Conservation (phyloP, 1,140 invertebrate genomes). For the Brachionus paranguensis region DNA sequence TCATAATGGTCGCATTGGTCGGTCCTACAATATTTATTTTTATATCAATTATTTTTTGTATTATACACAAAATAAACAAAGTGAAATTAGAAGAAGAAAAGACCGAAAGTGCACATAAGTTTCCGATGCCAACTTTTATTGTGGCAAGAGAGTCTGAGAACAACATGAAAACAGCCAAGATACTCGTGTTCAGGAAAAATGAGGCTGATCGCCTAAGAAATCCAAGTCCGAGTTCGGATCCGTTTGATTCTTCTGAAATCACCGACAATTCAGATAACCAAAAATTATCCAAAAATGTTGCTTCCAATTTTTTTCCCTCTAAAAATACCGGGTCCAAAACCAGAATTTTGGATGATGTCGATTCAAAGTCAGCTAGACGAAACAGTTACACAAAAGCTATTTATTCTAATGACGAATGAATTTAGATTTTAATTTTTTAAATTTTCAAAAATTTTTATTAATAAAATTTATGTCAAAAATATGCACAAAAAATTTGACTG, state of each 20-base stretch:
- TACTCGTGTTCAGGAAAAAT: not conserved
- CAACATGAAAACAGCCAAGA: not conserved
- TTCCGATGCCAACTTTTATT: not conserved
- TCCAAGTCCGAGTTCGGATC: not conserved
- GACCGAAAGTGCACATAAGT: not conserved
- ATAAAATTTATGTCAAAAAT: no score
- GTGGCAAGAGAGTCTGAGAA: not conserved
- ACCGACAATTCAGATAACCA: not conserved
- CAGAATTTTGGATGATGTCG: not conserved
- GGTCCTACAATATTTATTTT: not conserved
- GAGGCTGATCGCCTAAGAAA: not conserved
- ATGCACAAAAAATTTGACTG: no score
- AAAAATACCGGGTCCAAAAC: not conserved
- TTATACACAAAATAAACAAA: not conserved
- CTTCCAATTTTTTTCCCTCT: not conserved
- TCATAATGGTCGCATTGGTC: not conserved
- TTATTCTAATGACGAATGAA: not conserved
- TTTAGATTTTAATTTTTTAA: not conserved
- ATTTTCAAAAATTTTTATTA: no score
- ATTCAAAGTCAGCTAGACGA: not conserved
- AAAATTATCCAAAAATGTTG: not conserved
- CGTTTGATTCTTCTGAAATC: not conserved
- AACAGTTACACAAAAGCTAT: conserved; percentile 1
- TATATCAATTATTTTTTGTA: not conserved
- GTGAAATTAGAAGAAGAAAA: not conserved